Conservation (phyloP, 2,113 vertebrate genomes). For the Falcunculus frontatus region DNA sequence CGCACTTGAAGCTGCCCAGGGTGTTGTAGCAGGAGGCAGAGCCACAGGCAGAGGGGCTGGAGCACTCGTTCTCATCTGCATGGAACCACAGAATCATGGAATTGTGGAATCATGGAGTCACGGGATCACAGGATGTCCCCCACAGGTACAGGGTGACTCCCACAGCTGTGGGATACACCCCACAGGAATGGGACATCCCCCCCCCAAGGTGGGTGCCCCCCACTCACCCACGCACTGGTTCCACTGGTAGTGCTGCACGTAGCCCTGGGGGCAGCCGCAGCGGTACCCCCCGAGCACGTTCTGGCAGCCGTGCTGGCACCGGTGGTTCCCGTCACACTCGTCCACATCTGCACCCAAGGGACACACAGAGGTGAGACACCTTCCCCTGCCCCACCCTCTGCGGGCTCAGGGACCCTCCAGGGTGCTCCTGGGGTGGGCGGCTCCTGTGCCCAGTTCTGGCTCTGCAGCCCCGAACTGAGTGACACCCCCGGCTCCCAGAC, state of each 20-base stretch:
- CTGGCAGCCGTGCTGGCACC: conserved; percentile 90
- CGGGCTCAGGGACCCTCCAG: neutral
- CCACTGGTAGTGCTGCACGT: conserved; percentile 95
- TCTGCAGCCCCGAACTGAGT: neutral
- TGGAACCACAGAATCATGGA: neutral
- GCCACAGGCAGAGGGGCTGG: conserved; percentile 76
- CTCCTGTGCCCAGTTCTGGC: neutral
- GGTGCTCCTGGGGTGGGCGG: neutral
- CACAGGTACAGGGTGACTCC: neutral
- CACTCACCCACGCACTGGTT: conserved; percentile 93
- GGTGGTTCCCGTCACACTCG: conserved; percentile 86
- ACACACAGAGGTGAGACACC: neutral
- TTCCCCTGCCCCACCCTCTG: neutral
- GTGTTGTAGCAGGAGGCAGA: conserved; percentile 95
- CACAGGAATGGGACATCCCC: neutral
- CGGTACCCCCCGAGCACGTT: conserved; percentile 90
- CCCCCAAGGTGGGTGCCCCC: neutral
- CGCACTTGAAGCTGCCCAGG: conserved; percentile 88
- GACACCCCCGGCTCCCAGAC: neutral
- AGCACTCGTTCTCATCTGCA: conserved; percentile 91
- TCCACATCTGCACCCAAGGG: conserved; percentile 79
- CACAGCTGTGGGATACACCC: rapidly evolving
- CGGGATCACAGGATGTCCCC: rapidly evolving
- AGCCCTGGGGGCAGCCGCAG: conserved; percentile 91
- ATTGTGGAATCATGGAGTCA: neutral